Evolutionary conservation across 2,888 invertebrate species (phyloP).

Genomic region (Branchellion lobata): DNA sequence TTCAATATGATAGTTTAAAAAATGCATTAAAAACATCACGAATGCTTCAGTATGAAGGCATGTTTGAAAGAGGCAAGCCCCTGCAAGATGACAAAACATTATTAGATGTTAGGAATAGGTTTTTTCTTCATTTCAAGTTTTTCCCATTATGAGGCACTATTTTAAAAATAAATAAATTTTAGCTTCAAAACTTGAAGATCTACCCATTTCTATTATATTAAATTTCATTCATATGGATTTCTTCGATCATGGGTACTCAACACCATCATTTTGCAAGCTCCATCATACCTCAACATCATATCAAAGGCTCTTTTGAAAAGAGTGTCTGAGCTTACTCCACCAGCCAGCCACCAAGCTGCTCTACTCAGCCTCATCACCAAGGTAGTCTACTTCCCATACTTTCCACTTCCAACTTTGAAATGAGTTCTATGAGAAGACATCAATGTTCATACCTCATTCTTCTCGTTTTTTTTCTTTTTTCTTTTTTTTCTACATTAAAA

Average conservation of each 20-base stretch:
- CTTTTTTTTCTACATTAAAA: too few relatives aligned
- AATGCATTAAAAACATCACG: too few relatives aligned
- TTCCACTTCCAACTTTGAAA: too few relatives aligned
- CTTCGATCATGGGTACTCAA: not conserved
- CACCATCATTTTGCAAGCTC: not conserved
- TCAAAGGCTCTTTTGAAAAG: constrained; percentile 81
- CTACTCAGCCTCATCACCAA: constrained; percentile 83
- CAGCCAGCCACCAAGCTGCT: constrained; percentile 84
- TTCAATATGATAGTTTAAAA: too few relatives aligned
- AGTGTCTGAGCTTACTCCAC: constrained; percentile 86
- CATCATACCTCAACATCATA: not conserved
- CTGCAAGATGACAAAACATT: constrained; percentile 80
- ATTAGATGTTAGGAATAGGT: constrained; percentile 70
- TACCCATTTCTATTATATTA: too few relatives aligned
- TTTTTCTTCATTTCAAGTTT: not conserved
- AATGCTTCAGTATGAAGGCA: constrained; percentile 72
- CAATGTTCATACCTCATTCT: not conserved
- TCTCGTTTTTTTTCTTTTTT: too few relatives aligned
- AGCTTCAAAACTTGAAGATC: too few relatives aligned
- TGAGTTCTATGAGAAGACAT: too few relatives aligned
- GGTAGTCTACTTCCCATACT: not conserved
- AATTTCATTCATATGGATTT: not conserved
- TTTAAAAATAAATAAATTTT: too few relatives aligned
- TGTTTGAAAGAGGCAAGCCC: constrained; percentile 81
- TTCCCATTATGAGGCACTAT: not conserved